These are phyloP conservation scores for Pinctada fucata DNA, from an alignment of 2,888 invertebrate species.

Conservation along the genomic window DNA sequence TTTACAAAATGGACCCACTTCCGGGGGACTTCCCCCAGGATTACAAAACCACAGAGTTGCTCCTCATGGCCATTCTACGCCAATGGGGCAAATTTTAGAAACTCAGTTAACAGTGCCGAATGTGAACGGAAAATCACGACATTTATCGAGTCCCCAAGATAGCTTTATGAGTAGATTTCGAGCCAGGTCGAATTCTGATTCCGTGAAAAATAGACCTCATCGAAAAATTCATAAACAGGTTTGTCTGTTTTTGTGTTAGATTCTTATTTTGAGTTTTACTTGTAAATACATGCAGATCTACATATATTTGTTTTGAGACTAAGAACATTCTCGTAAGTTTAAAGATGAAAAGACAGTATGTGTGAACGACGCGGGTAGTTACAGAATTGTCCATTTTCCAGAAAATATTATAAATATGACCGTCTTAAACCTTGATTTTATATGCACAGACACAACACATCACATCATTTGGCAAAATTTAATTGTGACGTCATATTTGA, in stretches of 20 bases:
- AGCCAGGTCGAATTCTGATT: conserved; percentile 70
- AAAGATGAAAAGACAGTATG: too few species aligned
- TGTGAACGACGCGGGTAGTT: too few species aligned
- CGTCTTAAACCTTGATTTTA: too few species aligned
- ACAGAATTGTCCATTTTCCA: too few species aligned
- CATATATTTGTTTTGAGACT: not conserved
- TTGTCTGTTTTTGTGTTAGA: conserved; percentile 8
- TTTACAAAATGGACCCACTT: conserved; percentile 40
- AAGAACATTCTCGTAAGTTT: too few species aligned
- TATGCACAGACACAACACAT: too few species aligned
- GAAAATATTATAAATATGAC: too few species aligned
- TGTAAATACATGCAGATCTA: not conserved
- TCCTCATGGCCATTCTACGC: conserved; percentile 53
- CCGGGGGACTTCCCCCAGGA: conserved; percentile 21
- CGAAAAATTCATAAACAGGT: conserved; percentile 61
- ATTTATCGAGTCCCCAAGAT: conserved; percentile 64
- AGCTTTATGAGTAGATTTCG: conserved; percentile 68
- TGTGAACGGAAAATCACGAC: conserved; percentile 53
- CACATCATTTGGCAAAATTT: too few species aligned
- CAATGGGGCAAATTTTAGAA: conserved; percentile 72
- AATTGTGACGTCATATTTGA: not conserved
- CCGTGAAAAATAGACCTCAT: conserved; percentile 56
- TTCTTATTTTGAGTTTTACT: not conserved
- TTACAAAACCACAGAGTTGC: conserved; percentile 13
- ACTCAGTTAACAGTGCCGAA: conserved; percentile 62